Evolutionary conservation across 2,888 invertebrate species (phyloP).

Genomic region (Willowsia nigromaculata): DNA sequence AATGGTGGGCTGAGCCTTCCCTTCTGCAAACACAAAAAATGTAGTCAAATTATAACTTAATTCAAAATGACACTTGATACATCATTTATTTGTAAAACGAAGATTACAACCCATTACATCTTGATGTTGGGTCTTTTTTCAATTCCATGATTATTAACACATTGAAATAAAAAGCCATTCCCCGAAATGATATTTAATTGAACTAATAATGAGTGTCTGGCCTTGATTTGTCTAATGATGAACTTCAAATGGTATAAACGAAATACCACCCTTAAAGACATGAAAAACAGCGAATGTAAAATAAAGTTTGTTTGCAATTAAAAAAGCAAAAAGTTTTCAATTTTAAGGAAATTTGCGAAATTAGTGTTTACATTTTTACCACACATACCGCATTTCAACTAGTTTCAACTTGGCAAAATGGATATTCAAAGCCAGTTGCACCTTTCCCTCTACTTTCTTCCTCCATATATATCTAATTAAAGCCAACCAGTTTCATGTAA

Average conservation of each 20-base stretch:
- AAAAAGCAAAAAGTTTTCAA: background rate
- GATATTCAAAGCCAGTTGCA: background rate
- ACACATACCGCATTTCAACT: background rate
- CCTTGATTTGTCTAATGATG: background rate
- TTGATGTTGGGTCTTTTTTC: background rate
- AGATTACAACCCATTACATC: background rate
- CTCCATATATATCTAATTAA: slow-evolving; percentile 56
- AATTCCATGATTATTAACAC: slow-evolving; percentile 3
- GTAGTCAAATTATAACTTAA: slow-evolving; percentile 21
- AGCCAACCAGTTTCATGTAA: slow-evolving; percentile 60
- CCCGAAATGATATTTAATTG: background rate
- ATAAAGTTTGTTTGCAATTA: background rate
- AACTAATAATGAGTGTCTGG: background rate
- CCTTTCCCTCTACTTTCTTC: slow-evolving; percentile 31
- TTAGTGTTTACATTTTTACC: background rate
- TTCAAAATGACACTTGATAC: slow-evolving; percentile 21
- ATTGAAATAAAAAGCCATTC: slow-evolving; percentile 11
- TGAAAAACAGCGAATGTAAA: no score
- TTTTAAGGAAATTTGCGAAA: background rate
- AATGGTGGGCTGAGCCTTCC: slow-evolving; percentile 75
- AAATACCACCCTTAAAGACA: no score
- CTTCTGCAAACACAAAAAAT: slow-evolving; percentile 59
- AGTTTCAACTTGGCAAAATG: background rate
- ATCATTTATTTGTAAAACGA: background rate
- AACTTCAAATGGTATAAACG: no score